Evolutionary conservation across 2,888 invertebrate species (phyloP).

Genomic region (Crioceris asparagi): DNA sequence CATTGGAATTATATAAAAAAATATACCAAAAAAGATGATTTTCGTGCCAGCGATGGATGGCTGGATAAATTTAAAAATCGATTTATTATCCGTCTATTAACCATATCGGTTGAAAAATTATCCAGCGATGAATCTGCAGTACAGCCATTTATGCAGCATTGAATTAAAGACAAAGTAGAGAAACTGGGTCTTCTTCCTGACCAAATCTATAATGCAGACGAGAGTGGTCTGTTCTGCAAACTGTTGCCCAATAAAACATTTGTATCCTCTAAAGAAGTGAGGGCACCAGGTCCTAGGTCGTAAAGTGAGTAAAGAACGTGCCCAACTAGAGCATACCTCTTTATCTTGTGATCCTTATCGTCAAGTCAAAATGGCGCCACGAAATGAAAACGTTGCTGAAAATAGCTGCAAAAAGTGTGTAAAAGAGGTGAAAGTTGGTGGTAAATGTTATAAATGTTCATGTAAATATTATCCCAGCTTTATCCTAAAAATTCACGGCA

Average conservation of each 20-base stretch:
- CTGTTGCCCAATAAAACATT: conserved; percentile 8
- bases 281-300: conserved; percentile 7
- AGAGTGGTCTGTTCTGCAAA: conserved; percentile 13
- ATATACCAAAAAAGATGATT: conserved; percentile 9
- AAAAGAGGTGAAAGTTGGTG: no score
- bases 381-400: no score
- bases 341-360: no score
- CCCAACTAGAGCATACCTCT: no score
- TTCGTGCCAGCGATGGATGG: conserved; percentile 13
- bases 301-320: conserved; percentile 11
- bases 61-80: conserved; percentile 13
- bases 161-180: conserved; percentile 6
- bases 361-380: no score
- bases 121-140: conserved; percentile 11
- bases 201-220: conserved; percentile 16
- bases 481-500: no score
- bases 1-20: conserved; percentile 10
- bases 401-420: no score
- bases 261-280: conserved; percentile 2
- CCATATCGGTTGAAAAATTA: conserved; percentile 10
- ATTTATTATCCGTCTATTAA: conserved; percentile 9
- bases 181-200: conserved; percentile 7
- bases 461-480: no score
- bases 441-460: no score
- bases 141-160: conserved; percentile 7